Evolutionary conservation across 2,113 vertebrate genomes (phyloP).

Genomic region (Rhinichthys klamathensis): DNA sequence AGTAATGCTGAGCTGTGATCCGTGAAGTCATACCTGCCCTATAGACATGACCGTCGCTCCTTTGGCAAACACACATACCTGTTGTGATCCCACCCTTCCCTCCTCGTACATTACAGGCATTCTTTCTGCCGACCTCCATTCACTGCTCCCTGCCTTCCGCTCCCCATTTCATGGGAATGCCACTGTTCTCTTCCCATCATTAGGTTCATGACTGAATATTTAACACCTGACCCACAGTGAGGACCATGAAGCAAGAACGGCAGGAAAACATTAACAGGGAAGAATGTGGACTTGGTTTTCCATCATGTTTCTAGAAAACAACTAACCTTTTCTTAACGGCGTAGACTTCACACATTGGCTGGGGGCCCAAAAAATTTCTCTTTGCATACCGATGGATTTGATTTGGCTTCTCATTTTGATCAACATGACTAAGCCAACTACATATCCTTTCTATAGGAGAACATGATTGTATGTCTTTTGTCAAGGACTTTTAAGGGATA

Average conservation of each 20-base stretch:
- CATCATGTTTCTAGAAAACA: background rate
- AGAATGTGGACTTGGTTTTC: slow-evolving; percentile 13
- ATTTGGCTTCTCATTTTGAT: background rate
- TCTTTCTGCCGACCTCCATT: slow-evolving; percentile 72
- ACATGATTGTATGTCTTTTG: background rate
- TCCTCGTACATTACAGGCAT: slow-evolving; percentile 68
- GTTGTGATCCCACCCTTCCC: slow-evolving; percentile 48
- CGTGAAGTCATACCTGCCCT: slow-evolving; percentile 26
- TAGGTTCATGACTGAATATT: slow-evolving; percentile 57
- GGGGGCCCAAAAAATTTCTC: background rate
- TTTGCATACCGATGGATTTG: background rate
- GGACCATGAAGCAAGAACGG: background rate
- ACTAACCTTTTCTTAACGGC: background rate
- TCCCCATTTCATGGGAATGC: slow-evolving; percentile 68
- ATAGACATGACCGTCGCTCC: slow-evolving; percentile 27
- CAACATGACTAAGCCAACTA: background rate
- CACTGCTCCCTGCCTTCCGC: slow-evolving; percentile 50
- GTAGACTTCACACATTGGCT: background rate
- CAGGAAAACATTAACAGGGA: slow-evolving; percentile 20
- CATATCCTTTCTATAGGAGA: background rate
- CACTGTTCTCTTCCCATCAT: slow-evolving; percentile 68
- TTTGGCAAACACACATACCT: slow-evolving; percentile 63
- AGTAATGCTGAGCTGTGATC: slow-evolving; percentile 18
- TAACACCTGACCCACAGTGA: slow-evolving; percentile 56
- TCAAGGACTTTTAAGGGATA: background rate